Evolutionary conservation across 2,113 vertebrate genomes (phyloP).

Genomic region (Sitta europaea): DNA sequence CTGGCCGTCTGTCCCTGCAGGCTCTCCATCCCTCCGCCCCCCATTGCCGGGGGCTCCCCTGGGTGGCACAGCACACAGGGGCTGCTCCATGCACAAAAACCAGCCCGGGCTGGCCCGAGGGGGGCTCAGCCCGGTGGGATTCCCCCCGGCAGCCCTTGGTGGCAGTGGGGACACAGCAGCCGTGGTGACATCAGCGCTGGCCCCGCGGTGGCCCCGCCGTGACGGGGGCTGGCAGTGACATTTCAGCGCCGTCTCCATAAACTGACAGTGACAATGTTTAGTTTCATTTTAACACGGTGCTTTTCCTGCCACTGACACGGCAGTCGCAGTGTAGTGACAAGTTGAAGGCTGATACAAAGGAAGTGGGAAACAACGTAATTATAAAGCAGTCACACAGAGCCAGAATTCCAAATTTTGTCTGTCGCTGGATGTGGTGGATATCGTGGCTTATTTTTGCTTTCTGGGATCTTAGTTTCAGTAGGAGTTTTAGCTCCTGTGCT

Average conservation of each 20-base stretch:
- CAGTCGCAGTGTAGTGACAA: constrained; percentile 13
- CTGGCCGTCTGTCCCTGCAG: rapidly evolving
- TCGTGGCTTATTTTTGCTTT: neutral
- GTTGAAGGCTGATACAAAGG: constrained; percentile 45
- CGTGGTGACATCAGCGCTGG: neutral
- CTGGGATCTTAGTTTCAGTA: neutral
- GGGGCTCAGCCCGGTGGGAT: rapidly evolving
- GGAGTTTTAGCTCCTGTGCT: neutral
- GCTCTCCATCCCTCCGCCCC: neutral
- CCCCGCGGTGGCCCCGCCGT: neutral
- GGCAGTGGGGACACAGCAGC: rapidly evolving
- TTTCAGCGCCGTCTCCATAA: neutral
- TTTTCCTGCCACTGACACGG: constrained; percentile 9
- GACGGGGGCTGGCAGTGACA: constrained; percentile 2
- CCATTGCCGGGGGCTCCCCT: no score
- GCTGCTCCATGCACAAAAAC: rapidly evolving
- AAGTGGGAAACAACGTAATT: constrained; percentile 23
- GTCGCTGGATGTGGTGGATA: neutral
- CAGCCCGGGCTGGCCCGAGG: rapidly evolving
- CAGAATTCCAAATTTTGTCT: neutral
- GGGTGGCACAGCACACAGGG: rapidly evolving
- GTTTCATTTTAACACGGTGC: constrained; percentile 44
- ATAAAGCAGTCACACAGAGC: neutral
- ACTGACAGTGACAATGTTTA: constrained; percentile 60
- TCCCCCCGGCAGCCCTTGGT: rapidly evolving